Base-by-base conservation (phyloP, 2,797 vertebrate species). In the Myiothlypis coronata region DNA sequence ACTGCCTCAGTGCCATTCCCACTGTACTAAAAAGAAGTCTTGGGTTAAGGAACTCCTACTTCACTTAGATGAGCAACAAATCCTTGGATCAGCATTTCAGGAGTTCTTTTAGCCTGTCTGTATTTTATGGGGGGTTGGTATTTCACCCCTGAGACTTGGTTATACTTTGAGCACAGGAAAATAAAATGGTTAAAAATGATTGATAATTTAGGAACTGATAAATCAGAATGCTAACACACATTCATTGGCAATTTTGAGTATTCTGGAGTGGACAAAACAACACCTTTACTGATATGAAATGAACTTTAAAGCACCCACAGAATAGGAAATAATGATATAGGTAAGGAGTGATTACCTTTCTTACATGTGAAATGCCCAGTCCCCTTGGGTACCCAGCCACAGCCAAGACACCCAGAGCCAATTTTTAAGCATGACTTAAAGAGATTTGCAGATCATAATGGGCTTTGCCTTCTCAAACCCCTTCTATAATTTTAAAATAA, bases 391-490 rank as follows among this genome's bases (percentile, higher is more conserved):
- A 56, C 52, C 37, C 47, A 75, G 47, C 37, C 6, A 56, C 26
- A 81, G 68, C 39, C 82, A 85, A 71, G 69, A 56, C 30, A 86
- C 44, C 59, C 37, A 21, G 88, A 87, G 22, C 34, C 69, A 55
- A 70, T 88, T 90, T 94, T 83, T n/a, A 83, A 55, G 52, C 43
- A 52, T 1, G 69, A 83, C 13, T 76, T 81, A 41, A 71, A 89
- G 55, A 79, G 71, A 86, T 92, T 94, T 83, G 57, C 0, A 1
- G 69, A 83, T 20, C 65, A 63, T 65, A 81, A 75, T 9, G 14
- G 32, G 18, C 47, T 94, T 74, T 95, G 67, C 52, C n/a, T 93
- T 69, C 76, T 78, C 63, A 49, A 28, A 20, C 17, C 10, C 30
- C 6, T 39, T 30, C 50, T 19, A 9, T 49, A 59, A 88, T 63